These are phyloP conservation scores for Sebastes nivosus DNA, from an alignment of 2,797 vertebrate genomes.

Conservation along the genomic window DNA sequence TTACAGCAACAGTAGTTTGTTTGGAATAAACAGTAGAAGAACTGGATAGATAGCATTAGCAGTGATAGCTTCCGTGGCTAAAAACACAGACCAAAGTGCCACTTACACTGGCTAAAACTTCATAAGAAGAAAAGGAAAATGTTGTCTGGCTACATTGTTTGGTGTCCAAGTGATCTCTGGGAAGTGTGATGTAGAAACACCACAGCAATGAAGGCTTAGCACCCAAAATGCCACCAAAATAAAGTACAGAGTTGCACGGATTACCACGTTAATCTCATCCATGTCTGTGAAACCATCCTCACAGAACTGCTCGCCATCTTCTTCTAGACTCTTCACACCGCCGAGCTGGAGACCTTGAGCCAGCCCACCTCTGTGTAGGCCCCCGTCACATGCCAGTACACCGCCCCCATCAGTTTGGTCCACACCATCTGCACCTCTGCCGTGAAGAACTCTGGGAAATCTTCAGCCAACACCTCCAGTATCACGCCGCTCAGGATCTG, in stretches of 20 bases:
- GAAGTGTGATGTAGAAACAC: slow-evolving; percentile 5
- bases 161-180: slow-evolving; percentile 28
- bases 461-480: slow-evolving; percentile 92
- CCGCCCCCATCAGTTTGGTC: slow-evolving; percentile 90
- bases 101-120: slow-evolving; percentile 11
- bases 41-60: slow-evolving; percentile 17
- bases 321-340: slow-evolving; percentile 73
- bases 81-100: slow-evolving; percentile 12
- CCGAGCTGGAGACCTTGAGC: slow-evolving; percentile 91
- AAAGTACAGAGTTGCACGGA: slow-evolving; percentile 29
- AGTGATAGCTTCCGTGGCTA: slow-evolving; percentile 5
- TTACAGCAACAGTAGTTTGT: slow-evolving; percentile 2
- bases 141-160: slow-evolving; percentile 47
- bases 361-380: slow-evolving; percentile 97
- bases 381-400: slow-evolving; percentile 93
- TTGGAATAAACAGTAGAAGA: slow-evolving; percentile 3
- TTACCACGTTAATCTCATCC: slow-evolving; percentile 54
- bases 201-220: slow-evolving; percentile 49
- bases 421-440: slow-evolving; percentile 91
- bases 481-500: slow-evolving; percentile 93
- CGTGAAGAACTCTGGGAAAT: slow-evolving; percentile 90
- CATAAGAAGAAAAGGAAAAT: neutral
- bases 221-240: slow-evolving; percentile 54
- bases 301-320: slow-evolving; percentile 8
- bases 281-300: slow-evolving; percentile 50